Evolutionary conservation across 2,113 vertebrate genomes (phyloP).

Genomic region (Dolichotis patagonum): DNA sequence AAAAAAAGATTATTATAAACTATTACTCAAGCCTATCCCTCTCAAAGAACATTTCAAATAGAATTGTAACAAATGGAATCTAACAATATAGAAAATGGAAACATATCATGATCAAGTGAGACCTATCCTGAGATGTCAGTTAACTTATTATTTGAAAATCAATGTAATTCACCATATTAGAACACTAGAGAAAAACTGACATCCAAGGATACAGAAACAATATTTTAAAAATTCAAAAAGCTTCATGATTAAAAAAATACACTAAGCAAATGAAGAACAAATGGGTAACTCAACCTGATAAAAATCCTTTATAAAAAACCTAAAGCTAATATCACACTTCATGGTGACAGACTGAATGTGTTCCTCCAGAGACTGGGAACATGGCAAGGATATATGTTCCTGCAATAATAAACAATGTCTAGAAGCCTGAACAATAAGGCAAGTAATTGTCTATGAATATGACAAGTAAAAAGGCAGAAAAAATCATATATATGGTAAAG

Average conservation of each 20-base stretch:
- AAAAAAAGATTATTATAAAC: neutral
- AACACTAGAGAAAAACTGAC: neutral
- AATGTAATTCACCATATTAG: neutral
- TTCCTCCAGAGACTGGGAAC: neutral
- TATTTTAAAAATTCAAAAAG: neutral
- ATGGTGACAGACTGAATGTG: neutral
- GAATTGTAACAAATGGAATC: neutral
- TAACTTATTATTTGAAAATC: neutral
- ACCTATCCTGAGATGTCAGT: neutral
- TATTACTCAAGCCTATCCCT: neutral
- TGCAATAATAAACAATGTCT: neutral
- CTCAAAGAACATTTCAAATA: neutral
- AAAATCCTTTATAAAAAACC: neutral
- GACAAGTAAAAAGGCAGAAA: neutral
- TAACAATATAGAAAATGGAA: neutral
- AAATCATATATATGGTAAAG: neutral
- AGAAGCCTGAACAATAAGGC: neutral
- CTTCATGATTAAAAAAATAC: neutral
- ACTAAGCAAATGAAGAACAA: neutral
- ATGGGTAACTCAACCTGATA: neutral
- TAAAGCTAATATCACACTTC: neutral
- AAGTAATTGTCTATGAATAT: neutral
- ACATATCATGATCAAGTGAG: neutral
- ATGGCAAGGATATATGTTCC: neutral
- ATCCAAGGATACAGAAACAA: neutral